Conservation (phyloP, 2,888 invertebrate genomes). For the Ornithoptera alexandrae region DNA sequence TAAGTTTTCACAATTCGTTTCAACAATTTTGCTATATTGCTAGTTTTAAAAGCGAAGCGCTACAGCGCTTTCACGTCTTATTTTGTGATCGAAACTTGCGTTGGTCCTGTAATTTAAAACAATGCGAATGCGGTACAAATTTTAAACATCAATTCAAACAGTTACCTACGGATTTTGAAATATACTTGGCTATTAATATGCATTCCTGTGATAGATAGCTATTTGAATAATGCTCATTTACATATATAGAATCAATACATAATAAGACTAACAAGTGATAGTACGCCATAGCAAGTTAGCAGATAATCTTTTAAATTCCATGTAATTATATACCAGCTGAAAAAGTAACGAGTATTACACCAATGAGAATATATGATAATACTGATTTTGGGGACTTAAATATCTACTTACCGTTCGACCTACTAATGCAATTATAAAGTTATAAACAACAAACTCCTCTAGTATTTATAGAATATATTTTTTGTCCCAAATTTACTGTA, state of each 20-base stretch:
- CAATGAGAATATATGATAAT: too few species aligned
- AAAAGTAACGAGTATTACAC: too few species aligned
- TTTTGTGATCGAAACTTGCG: slow-evolving; percentile 2
- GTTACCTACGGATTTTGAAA: background rate
- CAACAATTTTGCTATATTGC: background rate
- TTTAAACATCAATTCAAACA: slow-evolving; percentile 10
- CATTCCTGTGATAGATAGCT: background rate
- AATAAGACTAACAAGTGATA: too few species aligned
- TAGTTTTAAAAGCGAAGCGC: slow-evolving; percentile 4
- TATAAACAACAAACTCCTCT: background rate
- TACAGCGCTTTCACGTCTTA: background rate
- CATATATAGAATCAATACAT: too few species aligned
- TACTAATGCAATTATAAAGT: background rate
- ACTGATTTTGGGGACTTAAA: too few species aligned
- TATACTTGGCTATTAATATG: background rate
- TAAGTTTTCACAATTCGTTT: too few species aligned
- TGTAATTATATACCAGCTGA: too few species aligned
- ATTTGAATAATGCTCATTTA: background rate
- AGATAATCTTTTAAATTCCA: too few species aligned
- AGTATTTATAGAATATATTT: background rate
- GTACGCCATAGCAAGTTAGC: too few species aligned
- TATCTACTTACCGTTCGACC: background rate
- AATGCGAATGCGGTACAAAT: slow-evolving; percentile 6
- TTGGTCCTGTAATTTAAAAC: slow-evolving; percentile 14
- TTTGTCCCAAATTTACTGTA: background rate